phyloP scores from a whole-genome alignment of 2,888 invertebrate species.

The Coenonympha arcania region DNA sequence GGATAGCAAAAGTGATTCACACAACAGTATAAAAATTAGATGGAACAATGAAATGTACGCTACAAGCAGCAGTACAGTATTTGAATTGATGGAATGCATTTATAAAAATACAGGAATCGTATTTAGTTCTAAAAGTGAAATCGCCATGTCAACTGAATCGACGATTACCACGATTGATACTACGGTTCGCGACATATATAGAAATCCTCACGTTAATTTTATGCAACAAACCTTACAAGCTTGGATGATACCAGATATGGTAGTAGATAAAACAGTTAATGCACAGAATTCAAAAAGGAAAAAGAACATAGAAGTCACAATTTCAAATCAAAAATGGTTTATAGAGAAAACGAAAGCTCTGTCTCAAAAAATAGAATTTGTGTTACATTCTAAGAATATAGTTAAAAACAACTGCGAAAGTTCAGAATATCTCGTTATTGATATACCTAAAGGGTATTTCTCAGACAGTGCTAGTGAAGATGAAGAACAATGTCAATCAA shows the following conservation, averaged over 20 bases:
- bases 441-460: conserved; percentile 57
- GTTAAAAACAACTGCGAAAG: conserved; percentile 34
- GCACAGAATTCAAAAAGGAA: conserved; percentile 25
- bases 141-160: conserved; percentile 25
- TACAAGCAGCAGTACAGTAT: conserved; percentile 53
- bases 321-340: conserved; percentile 47
- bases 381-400: conserved; percentile 46
- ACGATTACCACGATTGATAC: conserved; percentile 30
- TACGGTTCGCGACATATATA: conserved; percentile 33
- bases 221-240: conserved; percentile 51
- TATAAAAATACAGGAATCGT: conserved; percentile 45
- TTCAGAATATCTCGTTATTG: conserved; percentile 50
- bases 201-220: conserved; percentile 42
- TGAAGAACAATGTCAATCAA: conserved; percentile 36
- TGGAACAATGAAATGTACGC: conserved; percentile 55
- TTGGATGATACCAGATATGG: conserved; percentile 55
- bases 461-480: conserved; percentile 40
- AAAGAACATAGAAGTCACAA: conserved; percentile 37
- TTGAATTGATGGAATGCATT: conserved; percentile 48
- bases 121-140: conserved; percentile 47
- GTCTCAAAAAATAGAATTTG: conserved; percentile 48
- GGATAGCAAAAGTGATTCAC: conserved; percentile 41
- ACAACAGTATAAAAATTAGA: conserved; percentile 48
- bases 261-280: conserved; percentile 31
- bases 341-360: conserved; percentile 51